Conservation (phyloP, 2,113 vertebrate genomes). For the Bufo gargarizans region DNA sequence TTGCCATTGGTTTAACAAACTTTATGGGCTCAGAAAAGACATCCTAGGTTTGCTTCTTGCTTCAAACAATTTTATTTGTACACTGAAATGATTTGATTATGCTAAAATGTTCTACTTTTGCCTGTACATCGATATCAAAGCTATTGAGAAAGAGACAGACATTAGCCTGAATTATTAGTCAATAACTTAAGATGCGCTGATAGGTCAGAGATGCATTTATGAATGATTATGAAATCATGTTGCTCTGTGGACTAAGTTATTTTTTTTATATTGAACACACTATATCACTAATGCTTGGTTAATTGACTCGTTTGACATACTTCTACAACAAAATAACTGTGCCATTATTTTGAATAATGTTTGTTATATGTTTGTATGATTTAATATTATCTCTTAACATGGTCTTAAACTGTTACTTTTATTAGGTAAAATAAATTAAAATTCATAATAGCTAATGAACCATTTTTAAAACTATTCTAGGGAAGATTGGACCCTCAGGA, state of each 20-base stretch:
- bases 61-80: too few relatives aligned
- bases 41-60: too few relatives aligned
- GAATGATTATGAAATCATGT: neutral
- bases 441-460: neutral
- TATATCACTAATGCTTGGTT: neutral
- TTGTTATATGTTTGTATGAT: neutral
- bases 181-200: neutral
- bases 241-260: neutral
- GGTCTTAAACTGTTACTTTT: neutral
- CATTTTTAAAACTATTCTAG: neutral
- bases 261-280: neutral
- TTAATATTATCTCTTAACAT: neutral
- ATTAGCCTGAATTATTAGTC: neutral
- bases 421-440: neutral
- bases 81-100: too few relatives aligned
- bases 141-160: neutral
- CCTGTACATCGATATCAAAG: neutral
- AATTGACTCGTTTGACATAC: neutral
- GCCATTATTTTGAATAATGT: neutral
- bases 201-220: neutral
- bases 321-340: neutral
- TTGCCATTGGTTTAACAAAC: too few relatives aligned
- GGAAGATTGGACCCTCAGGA: neutral
- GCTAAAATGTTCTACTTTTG: too few relatives aligned
- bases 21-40: too few relatives aligned